Percentiles rank a stretch among this genome's conserved stretches.
Evolutionary conservation across 1,140 invertebrate species (phyloP).

Genomic region (Drosophila hydei): DNA sequence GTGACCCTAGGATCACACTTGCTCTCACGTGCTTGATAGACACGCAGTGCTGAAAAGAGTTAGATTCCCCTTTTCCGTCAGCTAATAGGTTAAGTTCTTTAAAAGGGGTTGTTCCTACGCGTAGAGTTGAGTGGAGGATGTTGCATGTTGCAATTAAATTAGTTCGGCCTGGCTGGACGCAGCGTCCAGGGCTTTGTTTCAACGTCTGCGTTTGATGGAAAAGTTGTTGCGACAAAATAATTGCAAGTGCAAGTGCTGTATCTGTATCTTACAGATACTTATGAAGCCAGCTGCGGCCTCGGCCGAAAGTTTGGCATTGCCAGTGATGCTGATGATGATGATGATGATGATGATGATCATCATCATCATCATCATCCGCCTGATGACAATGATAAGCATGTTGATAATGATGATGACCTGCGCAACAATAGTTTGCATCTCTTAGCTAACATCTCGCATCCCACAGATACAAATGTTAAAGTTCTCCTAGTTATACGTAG

Average conservation of each 20-base stretch:
- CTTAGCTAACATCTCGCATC: slow-evolving; percentile 56
- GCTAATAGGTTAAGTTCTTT: slow-evolving; percentile 4
- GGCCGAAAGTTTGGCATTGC: slow-evolving; percentile 53
- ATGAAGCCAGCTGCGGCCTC: slow-evolving; percentile 39
- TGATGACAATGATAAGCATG: too few relatives aligned
- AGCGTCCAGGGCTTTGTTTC: slow-evolving; percentile 32
- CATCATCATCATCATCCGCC: background rate
- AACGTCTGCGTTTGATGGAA: slow-evolving; percentile 72
- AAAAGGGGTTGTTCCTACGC: background rate
- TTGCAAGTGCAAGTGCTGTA: slow-evolving; percentile 46
- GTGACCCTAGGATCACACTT: too few relatives aligned
- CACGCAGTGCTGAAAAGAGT: too few relatives aligned
- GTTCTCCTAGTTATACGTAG: slow-evolving; percentile 16
- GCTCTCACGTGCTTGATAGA: too few relatives aligned
- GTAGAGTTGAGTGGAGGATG: slow-evolving; percentile 28
- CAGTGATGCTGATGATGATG: slow-evolving; percentile 30
- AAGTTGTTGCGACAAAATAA: slow-evolving; percentile 69
- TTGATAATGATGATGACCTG: slow-evolving; percentile 64
- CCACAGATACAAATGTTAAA: slow-evolving; percentile 57
- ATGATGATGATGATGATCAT: slow-evolving; percentile 15
- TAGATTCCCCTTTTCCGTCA: background rate
- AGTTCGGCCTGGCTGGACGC: slow-evolving; percentile 31
- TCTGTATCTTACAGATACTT: slow-evolving; percentile 25
- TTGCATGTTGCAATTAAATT: slow-evolving; percentile 77
- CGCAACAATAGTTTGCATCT: slow-evolving; percentile 79